Percentiles rank a stretch among this genome's conserved stretches.
phyloP scores from a whole-genome alignment of 1,140 invertebrate genomes.

The Daktulosphaira vitifoliae region DNA sequence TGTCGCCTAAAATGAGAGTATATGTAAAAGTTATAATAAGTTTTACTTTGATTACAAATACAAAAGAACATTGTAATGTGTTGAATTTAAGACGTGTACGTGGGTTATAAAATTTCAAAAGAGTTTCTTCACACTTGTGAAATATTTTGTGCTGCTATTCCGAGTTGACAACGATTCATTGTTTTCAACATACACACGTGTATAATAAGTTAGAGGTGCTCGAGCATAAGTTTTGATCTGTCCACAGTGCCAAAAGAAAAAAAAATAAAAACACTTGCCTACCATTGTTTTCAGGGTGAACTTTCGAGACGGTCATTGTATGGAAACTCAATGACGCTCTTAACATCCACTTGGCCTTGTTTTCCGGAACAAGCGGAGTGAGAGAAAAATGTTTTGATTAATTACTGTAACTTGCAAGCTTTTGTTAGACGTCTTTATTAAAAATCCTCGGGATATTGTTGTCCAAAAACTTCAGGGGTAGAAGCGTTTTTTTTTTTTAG shows the following conservation, averaged over 20 bases:
- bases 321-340: constrained; percentile 18
- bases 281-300: constrained; percentile 38
- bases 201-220: not conserved
- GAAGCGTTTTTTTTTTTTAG: constrained; percentile 2
- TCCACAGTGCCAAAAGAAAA: not conserved
- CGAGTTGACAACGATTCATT: not conserved
- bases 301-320: constrained; percentile 21
- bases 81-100: no score
- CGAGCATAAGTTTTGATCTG: constrained; percentile 22
- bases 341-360: constrained; percentile 30
- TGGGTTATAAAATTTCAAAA: constrained; percentile 27
- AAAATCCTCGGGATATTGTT: constrained; percentile 26
- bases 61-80: no score
- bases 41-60: no score
- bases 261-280: constrained; percentile 26
- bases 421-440: constrained; percentile 31
- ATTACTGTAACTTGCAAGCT: constrained; percentile 15
- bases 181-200: constrained; percentile 2
- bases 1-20: no score
- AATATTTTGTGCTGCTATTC: constrained; percentile 6
- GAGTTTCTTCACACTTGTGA: not conserved
- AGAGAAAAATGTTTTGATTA: constrained; percentile 27
- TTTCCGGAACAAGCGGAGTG: constrained; percentile 2
- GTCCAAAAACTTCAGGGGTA: not conserved
- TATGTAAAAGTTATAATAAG: no score